phyloP scores from a whole-genome alignment of 2,797 vertebrate species.

The Pogoniulus pusillus region DNA sequence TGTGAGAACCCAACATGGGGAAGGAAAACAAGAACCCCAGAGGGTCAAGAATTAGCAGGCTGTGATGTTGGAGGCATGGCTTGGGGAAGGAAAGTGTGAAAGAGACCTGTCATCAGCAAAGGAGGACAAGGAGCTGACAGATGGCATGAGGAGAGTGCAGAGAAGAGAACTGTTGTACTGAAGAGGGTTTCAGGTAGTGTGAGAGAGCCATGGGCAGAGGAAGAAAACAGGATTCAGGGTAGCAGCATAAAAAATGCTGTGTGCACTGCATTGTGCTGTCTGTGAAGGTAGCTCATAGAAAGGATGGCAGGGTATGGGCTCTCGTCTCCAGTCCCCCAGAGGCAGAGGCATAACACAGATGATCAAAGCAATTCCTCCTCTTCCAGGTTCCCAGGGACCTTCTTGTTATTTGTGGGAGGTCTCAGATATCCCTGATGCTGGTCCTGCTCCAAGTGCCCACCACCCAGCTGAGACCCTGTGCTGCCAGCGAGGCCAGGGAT shows the following conservation, averaged over 20 bases:
- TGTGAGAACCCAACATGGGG: neutral
- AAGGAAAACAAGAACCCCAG: neutral
- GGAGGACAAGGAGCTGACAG: neutral
- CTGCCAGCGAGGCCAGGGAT: neutral
- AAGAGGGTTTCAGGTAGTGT: neutral
- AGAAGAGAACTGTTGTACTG: neutral
- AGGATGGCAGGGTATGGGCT: neutral
- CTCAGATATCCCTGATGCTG: neutral
- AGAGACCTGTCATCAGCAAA: neutral
- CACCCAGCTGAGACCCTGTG: neutral
- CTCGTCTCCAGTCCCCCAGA: neutral
- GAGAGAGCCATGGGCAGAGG: neutral
- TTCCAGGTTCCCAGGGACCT: neutral
- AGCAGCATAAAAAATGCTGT: neutral
- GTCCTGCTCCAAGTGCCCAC: fast-evolving
- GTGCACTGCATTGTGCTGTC: neutral
- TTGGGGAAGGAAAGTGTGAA: neutral
- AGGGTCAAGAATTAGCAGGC: neutral
- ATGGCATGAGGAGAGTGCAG: neutral
- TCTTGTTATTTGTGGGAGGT: neutral
- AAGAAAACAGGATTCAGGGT: neutral
- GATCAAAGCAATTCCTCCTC: neutral
- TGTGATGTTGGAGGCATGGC: neutral
- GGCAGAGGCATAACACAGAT: neutral
- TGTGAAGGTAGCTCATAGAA: neutral